These are phyloP conservation scores for Nephrocerus scutellatus DNA, from an alignment of 2,888 invertebrate species.

Conservation along the genomic window DNA sequence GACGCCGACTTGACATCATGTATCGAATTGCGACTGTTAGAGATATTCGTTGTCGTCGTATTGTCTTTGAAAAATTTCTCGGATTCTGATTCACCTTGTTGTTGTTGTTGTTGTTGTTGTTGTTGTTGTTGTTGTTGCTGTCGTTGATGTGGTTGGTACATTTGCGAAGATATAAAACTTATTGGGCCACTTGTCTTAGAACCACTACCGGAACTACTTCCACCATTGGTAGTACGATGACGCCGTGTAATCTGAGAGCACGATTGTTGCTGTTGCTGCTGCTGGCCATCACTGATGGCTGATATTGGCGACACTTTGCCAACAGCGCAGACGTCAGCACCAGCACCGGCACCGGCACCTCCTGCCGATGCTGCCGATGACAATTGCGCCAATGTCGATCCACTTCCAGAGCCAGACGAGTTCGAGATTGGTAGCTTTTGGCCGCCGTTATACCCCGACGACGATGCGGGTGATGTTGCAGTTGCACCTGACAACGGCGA, in stretches of 20 bases:
- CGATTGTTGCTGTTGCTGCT: no score
- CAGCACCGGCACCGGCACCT: slow-evolving; percentile 23
- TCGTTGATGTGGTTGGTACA: slow-evolving; percentile 7
- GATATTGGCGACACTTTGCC: slow-evolving; percentile 24
- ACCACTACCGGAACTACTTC: no score
- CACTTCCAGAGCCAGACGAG: no score
- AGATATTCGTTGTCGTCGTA: no score
- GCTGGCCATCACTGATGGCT: slow-evolving; percentile 31
- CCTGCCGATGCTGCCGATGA: slow-evolving; percentile 38
- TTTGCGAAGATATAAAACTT: no score
- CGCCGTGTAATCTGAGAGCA: slow-evolving; percentile 44
- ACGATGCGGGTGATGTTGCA: not conserved
- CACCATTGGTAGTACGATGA: slow-evolving; percentile 13
- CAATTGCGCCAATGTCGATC: slow-evolving; percentile 41
- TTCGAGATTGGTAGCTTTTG: no score
- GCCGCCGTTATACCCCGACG: slow-evolving; percentile 34
- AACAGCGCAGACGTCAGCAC: slow-evolving; percentile 20
- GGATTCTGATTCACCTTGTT: slow-evolving; percentile 20
- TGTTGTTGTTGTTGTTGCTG: slow-evolving; percentile 11
- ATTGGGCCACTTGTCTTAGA: no score
- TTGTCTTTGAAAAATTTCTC: slow-evolving; percentile 23
- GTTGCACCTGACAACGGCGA: slow-evolving; percentile 11
- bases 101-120: slow-evolving; percentile 7
- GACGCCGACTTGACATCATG: no score
- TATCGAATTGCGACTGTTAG: no score